A percentile compares a stretch with the other conserved stretches of the same genome.
Conservation (phyloP, 2,888 invertebrate genomes). For the Ferrisia virgata region DNA sequence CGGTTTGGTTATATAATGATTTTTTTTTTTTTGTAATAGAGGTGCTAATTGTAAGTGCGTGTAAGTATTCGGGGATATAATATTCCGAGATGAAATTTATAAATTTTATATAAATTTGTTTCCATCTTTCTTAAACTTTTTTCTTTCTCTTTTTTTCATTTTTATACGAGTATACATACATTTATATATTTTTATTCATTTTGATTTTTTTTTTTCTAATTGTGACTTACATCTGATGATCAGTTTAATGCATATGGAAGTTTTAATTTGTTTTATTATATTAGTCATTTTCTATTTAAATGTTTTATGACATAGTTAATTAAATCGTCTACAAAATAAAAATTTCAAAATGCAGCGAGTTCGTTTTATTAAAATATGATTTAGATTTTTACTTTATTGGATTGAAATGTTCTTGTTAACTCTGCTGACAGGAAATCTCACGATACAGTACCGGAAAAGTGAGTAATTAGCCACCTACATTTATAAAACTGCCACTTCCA, state of each 20-base stretch:
- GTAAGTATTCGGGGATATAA: neutral
- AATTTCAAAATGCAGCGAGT: neutral
- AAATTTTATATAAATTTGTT: constrained; percentile 20
- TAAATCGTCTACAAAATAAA: constrained; percentile 26
- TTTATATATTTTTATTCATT: constrained; percentile 30
- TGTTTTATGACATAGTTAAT: constrained; percentile 35
- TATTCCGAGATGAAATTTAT: neutral
- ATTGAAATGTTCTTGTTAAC: too few species aligned
- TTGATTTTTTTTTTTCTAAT: neutral
- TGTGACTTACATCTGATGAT: constrained; percentile 3
- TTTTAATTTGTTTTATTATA: constrained; percentile 34
- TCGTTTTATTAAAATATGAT: neutral
- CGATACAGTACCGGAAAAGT: too few species aligned
- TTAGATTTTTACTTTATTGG: too few species aligned
- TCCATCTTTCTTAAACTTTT: constrained; percentile 26
- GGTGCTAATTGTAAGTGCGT: constrained; percentile 11
- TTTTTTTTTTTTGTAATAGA: neutral
- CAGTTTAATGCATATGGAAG: neutral
- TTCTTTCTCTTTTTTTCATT: constrained; percentile 1
- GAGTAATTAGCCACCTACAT: too few species aligned
- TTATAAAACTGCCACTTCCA: too few species aligned
- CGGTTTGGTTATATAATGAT: neutral
- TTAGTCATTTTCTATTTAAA: constrained; percentile 36
- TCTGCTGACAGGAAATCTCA: too few species aligned
- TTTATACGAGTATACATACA: constrained; percentile 1